phyloP scores from a whole-genome alignment of 2,113 vertebrate species.

The Donacobius atricapilla region DNA sequence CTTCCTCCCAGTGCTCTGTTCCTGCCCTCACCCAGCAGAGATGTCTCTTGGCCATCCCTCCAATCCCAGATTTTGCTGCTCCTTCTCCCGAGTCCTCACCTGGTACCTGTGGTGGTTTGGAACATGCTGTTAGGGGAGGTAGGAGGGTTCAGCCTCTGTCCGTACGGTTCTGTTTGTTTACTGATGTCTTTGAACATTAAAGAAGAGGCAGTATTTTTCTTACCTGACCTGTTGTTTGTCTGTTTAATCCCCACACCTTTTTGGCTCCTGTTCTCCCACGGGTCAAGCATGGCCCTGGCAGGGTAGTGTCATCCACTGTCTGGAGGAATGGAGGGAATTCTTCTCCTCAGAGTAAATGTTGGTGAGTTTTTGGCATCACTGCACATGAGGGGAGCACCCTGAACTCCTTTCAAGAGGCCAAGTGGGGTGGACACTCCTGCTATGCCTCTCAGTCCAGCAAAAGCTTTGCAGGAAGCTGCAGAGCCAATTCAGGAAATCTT shows the following conservation, averaged over 20 bases:
- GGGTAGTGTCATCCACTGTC: background rate
- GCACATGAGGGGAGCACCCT: background rate
- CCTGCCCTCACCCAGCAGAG: background rate
- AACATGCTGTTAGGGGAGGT: background rate
- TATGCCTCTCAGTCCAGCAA: fast-evolving
- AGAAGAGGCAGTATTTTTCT: constrained; percentile 75
- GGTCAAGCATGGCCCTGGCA: fast-evolving
- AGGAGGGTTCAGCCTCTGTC: constrained; percentile 19
- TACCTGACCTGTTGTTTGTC: constrained; percentile 20
- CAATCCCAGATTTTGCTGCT: background rate
- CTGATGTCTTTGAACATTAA: constrained; percentile 75
- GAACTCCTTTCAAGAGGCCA: background rate
- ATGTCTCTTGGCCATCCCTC: background rate
- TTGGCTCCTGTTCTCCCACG: background rate
- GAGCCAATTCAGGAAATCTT: background rate
- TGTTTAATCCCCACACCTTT: background rate
- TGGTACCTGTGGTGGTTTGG: background rate
- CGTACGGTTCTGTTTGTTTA: constrained; percentile 65
- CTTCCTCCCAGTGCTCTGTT: background rate
- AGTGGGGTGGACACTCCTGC: fast-evolving
- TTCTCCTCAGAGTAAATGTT: background rate
- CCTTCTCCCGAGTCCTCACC: background rate
- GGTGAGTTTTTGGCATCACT: background rate
- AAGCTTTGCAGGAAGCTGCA: background rate
- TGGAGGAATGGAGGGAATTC: background rate